Evolutionary conservation across 2,113 vertebrate genomes (phyloP).

Genomic region (Trachemys scripta): DNA sequence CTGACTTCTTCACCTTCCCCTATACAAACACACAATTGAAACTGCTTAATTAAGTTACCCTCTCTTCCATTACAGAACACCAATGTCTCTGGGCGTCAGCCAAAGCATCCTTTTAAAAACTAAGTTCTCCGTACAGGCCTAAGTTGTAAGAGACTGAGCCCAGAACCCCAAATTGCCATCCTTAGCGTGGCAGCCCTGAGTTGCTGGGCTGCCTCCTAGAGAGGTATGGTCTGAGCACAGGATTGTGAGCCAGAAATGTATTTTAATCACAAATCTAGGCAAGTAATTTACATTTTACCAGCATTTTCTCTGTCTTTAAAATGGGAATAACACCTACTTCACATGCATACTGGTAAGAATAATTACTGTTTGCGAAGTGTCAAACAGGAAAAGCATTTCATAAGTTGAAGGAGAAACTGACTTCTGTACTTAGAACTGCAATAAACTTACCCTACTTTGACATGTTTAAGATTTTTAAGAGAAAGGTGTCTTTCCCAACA

Average conservation of each 20-base stretch:
- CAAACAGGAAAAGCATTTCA: not conserved
- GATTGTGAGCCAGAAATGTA: not conserved
- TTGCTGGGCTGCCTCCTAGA: not conserved
- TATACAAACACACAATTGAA: not conserved
- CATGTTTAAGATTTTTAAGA: too few species aligned
- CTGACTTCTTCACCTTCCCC: not conserved
- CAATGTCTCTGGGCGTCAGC: not conserved
- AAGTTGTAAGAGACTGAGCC: not conserved
- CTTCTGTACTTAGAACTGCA: conserved; percentile 18
- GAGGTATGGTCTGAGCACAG: not conserved
- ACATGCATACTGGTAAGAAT: not conserved
- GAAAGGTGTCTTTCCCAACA: not conserved
- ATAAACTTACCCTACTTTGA: conserved; percentile 4
- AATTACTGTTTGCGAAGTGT: not conserved
- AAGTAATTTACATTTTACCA: not conserved
- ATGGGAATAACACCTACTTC: not conserved
- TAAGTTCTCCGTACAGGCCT: conserved; percentile 32
- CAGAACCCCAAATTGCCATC: not conserved
- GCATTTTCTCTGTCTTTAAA: not conserved
- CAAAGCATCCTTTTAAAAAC: not conserved
- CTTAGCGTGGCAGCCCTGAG: not conserved
- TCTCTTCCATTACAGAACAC: not conserved
- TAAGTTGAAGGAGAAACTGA: not conserved
- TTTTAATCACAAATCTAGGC: not conserved
- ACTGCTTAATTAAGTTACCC: not conserved